Conservation (phyloP, 1,140 invertebrate species). For the Limonius californicus region DNA sequence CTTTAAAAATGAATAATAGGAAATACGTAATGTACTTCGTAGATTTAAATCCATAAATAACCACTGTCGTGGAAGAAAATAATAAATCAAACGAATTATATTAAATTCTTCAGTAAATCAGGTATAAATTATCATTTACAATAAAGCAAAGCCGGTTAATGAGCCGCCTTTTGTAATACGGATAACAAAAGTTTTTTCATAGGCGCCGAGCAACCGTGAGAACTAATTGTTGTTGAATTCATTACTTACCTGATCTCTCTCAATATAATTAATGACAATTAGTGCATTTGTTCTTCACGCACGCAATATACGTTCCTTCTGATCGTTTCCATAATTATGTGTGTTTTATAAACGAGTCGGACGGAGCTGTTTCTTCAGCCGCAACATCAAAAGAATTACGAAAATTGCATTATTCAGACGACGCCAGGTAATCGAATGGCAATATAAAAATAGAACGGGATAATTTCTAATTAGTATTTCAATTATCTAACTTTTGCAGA, state of each 20-base stretch:
- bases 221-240: slow-evolving; percentile 21
- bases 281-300: neutral
- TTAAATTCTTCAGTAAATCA: neutral
- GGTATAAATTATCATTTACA: slow-evolving; percentile 1
- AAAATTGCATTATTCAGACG: no score
- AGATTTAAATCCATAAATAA: neutral
- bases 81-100: no score
- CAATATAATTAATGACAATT: neutral
- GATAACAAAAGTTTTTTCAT: neutral
- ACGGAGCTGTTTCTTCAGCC: no score
- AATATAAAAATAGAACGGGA: no score
- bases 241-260: neutral
- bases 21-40: no score
- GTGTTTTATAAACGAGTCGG: neutral
- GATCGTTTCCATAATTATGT: neutral
- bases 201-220: slow-evolving; percentile 20
- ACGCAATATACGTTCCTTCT: neutral
- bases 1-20: no score
- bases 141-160: neutral
- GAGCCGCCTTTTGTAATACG: neutral
- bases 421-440: no score
- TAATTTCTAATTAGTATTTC: no score
- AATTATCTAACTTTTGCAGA: no score
- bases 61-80: neutral
- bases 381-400: no score